phyloP scores from a whole-genome alignment of 2,888 invertebrate genomes.

The Temnothorax unifasciatus region DNA sequence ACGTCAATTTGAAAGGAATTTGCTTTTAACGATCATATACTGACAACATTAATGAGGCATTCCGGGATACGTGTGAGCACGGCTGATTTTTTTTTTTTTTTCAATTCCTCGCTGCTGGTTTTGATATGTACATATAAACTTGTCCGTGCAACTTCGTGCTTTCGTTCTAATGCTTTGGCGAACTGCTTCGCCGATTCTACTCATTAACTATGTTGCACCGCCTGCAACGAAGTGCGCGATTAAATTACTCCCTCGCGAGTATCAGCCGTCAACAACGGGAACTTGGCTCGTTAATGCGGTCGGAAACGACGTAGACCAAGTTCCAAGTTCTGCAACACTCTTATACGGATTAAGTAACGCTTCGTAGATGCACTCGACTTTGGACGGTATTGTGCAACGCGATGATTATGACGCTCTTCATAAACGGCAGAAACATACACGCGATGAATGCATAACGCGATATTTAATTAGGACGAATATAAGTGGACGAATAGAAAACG shows the following conservation, averaged over 20 bases:
- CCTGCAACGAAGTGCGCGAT: constrained; percentile 61
- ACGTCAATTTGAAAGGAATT: not conserved
- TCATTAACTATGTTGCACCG: constrained; percentile 62
- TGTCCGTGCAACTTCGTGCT: constrained; percentile 31
- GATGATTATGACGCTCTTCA: constrained; percentile 22
- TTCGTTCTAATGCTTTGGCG: constrained; percentile 31
- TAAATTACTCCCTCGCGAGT: constrained; percentile 67
- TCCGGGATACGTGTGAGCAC: not conserved
- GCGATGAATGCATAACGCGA: constrained; percentile 2
- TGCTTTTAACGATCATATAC: not conserved
- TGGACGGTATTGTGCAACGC: constrained; percentile 24
- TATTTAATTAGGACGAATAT: not conserved
- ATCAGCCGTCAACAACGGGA: constrained; percentile 59
- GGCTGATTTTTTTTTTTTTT: not conserved
- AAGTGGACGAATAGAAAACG: not conserved
- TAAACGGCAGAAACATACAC: not conserved
- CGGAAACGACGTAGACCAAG: constrained; percentile 55
- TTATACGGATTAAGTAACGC: constrained; percentile 56
- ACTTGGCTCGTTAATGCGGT: constrained; percentile 70
- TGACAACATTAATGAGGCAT: not conserved
- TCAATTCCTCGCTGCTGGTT: not conserved
- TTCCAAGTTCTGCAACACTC: constrained; percentile 54
- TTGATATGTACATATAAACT: not conserved
- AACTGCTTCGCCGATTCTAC: constrained; percentile 51
- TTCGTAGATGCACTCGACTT: constrained; percentile 13